Conservation (phyloP, 2,113 vertebrate species). For the Pachypanchax playfairii region DNA sequence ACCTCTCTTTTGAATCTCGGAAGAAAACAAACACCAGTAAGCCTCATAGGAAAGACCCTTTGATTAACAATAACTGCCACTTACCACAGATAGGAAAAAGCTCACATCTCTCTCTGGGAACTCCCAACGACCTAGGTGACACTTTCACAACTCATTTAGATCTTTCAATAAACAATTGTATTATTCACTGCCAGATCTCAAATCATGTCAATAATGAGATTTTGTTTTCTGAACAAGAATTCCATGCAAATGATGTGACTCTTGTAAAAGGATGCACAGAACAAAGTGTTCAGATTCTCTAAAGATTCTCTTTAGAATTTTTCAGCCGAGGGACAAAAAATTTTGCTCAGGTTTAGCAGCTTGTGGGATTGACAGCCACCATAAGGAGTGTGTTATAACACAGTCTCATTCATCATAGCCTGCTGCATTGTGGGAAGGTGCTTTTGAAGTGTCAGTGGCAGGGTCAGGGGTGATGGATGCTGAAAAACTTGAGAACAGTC, state of each 20-base stretch:
- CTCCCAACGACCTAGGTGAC: too few species aligned
- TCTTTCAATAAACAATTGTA: too few species aligned
- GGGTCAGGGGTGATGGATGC: slow-evolving; percentile 68
- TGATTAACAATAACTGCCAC: too few species aligned
- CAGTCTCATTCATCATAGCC: slow-evolving; percentile 55
- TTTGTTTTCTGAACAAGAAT: not conserved
- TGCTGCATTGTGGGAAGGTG: slow-evolving; percentile 53
- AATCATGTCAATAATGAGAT: too few species aligned
- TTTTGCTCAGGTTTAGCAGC: not conserved
- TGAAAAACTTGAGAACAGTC: slow-evolving; percentile 36
- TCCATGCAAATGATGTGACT: not conserved
- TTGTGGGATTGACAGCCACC: slow-evolving; percentile 33
- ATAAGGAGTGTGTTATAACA: slow-evolving; percentile 24
- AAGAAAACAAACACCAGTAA: too few species aligned
- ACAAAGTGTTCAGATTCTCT: not conserved
- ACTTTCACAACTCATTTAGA: too few species aligned
- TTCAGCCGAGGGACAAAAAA: not conserved
- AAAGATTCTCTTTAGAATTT: not conserved
- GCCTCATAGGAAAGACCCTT: too few species aligned
- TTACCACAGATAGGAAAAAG: too few species aligned
- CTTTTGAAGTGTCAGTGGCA: slow-evolving; percentile 15
- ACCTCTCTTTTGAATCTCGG: too few species aligned
- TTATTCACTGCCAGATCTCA: too few species aligned
- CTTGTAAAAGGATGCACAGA: too few species aligned
- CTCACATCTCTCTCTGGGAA: too few species aligned